Evolutionary conservation across 2,797 vertebrate species (phyloP).

Genomic region (Cyprinodon diabolis): DNA sequence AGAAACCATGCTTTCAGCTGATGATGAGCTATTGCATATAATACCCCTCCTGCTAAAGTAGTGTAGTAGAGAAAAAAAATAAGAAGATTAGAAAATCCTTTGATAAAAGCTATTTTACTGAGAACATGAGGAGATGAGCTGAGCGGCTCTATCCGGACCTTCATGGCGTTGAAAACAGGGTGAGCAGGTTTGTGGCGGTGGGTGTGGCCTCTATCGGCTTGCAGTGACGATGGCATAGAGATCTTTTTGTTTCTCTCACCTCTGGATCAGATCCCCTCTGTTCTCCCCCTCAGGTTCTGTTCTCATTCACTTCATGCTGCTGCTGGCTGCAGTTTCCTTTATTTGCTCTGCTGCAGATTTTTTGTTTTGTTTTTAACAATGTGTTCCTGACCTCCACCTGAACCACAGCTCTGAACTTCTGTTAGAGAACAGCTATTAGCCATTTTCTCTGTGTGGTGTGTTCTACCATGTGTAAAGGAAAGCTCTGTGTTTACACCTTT

Average conservation of each 20-base stretch:
- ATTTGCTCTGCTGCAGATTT: neutral
- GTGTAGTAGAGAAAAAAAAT: too few relatives aligned
- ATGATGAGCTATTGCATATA: too few relatives aligned
- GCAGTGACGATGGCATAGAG: neutral
- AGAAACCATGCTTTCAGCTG: too few relatives aligned
- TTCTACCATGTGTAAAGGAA: neutral
- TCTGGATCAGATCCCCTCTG: too few relatives aligned
- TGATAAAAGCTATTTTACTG: too few relatives aligned
- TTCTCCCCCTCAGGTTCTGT: neutral
- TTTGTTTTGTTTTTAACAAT: too few relatives aligned
- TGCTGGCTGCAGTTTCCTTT: neutral
- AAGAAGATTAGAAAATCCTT: too few relatives aligned
- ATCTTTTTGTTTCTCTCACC: neutral
- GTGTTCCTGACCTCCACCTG: neutral
- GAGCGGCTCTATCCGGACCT: too few relatives aligned
- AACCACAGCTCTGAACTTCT: neutral
- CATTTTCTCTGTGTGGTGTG: neutral
- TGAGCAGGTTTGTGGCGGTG: neutral
- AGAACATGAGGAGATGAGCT: too few relatives aligned
- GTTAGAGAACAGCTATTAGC: neutral
- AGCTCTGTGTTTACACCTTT: too few relatives aligned
- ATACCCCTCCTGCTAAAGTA: too few relatives aligned
- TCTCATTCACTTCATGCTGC: neutral
- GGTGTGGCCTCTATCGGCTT: neutral
- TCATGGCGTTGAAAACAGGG: neutral